These are phyloP conservation scores for Neopelma chrysocephalum DNA, from an alignment of 2,797 vertebrate genomes.

Conservation along the genomic window DNA sequence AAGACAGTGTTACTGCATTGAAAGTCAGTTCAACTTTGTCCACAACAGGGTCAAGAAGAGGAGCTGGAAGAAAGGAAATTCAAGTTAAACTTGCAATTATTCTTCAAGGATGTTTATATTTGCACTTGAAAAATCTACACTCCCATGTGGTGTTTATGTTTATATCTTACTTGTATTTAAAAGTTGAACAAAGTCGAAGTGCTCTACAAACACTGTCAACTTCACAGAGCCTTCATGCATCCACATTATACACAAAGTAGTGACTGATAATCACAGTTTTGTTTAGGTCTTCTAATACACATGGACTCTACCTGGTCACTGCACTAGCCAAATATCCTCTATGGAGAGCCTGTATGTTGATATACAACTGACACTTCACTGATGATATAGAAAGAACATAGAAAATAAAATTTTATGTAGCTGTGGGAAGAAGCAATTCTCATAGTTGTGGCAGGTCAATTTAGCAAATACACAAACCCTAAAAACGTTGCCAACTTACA, in stretches of 20 bases:
- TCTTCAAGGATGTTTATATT: background rate
- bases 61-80: conserved; percentile 60
- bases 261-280: background rate
- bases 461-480: background rate
- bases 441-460: background rate
- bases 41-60: background rate
- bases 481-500: conserved; percentile 70
- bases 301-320: background rate
- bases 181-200: background rate
- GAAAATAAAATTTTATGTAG: background rate
- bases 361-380: background rate
- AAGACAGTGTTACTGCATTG: conserved; percentile 76
- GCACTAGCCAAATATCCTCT: background rate
- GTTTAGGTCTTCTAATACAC: background rate
- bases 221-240: background rate
- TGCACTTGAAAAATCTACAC: background rate
- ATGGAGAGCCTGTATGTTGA: rapidly evolving
- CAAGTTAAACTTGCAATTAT: background rate
- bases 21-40: conserved; percentile 40
- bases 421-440: background rate
- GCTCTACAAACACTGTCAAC: background rate
- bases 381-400: background rate
- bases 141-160: background rate
- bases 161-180: background rate
- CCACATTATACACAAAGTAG: background rate